Evolutionary conservation across 2,797 vertebrate genomes (phyloP), one percentile per base, ranked within the genome.

Genomic region (Macropus fuliginosus): DNA sequence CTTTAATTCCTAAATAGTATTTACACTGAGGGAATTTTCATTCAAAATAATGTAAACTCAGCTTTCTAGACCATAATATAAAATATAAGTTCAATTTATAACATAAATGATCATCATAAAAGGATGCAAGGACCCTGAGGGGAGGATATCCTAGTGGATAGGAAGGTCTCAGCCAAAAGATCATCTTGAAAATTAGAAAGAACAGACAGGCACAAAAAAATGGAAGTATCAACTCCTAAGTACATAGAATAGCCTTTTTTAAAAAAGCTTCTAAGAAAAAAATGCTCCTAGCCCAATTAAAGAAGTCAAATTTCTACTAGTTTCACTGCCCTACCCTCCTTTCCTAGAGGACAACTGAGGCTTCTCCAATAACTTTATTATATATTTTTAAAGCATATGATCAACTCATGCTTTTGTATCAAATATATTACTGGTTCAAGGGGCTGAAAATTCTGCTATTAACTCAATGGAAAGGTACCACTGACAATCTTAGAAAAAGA

Each of bases 1-100:
- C 74, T 21, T 74, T 29, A 94, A 40, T 57, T 94, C 96, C 92
- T 81, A 92, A 96, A 91, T 62, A 95, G 24, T 10, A 55, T 52
- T 93, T 52, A 46, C 92, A 91, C 93, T 5, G 90, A 92, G 29
- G 27, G 92, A 95, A 92, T 62, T 10, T 96, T 89, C 96, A 95
- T 55, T 91, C 14, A 62, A 95, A 93, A 95, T 56, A 59, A 59
- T 56, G 11, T 57, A 93, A 81, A 87, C 55, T 92, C 12, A 92
- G 93, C 31, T 91, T 92, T 90, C 94, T 28, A 92, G 46, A 29
- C 40, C 62, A 90, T 91, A 92, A 93, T n/a, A 27, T 24, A 81
- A 46, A 81, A 81, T 94, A 14, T 50, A 56, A n/a, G n/a, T 96
- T 96, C 57, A 93, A 94, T 14, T 21, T 95, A 40, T 34, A 59